Conservation (phyloP, 1,140 invertebrate species). For the Drosophila sp. region DNA sequence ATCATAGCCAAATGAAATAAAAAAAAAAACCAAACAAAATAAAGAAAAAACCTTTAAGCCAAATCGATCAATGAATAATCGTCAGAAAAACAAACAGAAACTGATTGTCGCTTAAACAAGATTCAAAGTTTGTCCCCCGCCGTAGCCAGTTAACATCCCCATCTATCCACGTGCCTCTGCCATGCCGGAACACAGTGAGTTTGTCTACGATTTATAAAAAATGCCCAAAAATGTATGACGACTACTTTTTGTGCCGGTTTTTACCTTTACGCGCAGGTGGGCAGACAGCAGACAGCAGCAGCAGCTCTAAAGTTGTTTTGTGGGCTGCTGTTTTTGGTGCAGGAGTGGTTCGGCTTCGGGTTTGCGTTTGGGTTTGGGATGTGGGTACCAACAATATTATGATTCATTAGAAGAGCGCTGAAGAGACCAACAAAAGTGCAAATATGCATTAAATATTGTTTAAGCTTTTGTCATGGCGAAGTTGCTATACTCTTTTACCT, state of each 20-base stretch:
- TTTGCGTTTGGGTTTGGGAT: slow-evolving; percentile 7
- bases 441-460: neutral
- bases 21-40: neutral
- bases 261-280: slow-evolving; percentile 56
- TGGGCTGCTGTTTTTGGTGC: slow-evolving; percentile 31
- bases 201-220: slow-evolving; percentile 67
- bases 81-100: slow-evolving; percentile 13
- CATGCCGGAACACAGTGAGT: slow-evolving; percentile 18
- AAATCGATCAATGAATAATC: slow-evolving; percentile 60
- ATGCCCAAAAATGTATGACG: slow-evolving; percentile 75
- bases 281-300: slow-evolving; percentile 28
- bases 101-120: slow-evolving; percentile 46
- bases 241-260: slow-evolving; percentile 67
- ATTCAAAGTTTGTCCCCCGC: slow-evolving; percentile 8
- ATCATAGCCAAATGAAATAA: slow-evolving; percentile 54
- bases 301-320: slow-evolving; percentile 19
- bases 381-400: slow-evolving; percentile 9
- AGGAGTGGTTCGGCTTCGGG: neutral
- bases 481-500: neutral
- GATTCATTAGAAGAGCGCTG: neutral
- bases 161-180: slow-evolving; percentile 47
- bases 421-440: slow-evolving; percentile 1
- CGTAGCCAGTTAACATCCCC: slow-evolving; percentile 35
- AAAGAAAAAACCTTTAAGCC: slow-evolving; percentile 27
- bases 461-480: neutral